These are phyloP conservation scores for Shargacucullia verbasci DNA, from an alignment of 2,888 invertebrate species.

Conservation along the genomic window DNA sequence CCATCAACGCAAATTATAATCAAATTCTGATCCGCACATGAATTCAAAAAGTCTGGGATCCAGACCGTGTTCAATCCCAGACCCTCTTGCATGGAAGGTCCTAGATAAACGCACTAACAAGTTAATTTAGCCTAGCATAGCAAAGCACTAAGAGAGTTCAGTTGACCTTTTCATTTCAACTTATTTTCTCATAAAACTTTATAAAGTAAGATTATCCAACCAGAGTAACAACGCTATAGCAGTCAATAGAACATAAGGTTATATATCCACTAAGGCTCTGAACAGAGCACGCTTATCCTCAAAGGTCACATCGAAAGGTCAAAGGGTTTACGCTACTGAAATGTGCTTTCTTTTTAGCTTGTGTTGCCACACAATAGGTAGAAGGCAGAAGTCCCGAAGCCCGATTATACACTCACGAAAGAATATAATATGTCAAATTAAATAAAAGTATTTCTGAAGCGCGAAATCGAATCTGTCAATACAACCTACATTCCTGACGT, in stretches of 20 bases:
- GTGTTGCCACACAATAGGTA: not conserved
- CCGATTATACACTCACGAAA: not conserved
- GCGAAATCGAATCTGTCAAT: too few species aligned
- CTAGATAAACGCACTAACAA: too few species aligned
- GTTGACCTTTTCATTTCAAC: slow-evolving; percentile 18
- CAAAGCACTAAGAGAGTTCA: too few species aligned
- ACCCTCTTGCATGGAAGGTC: too few species aligned
- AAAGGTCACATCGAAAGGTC: slow-evolving; percentile 35
- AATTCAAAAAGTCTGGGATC: too few species aligned
- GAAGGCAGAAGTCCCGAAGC: not conserved
- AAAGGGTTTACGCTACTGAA: not conserved
- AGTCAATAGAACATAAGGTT: not conserved
- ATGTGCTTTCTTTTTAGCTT: slow-evolving; percentile 7
- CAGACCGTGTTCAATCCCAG: too few species aligned
- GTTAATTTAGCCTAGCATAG: too few species aligned
- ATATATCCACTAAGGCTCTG: not conserved
- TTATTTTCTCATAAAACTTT: not conserved
- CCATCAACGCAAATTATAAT: too few species aligned
- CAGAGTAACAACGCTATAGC: not conserved
- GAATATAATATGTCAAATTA: too few species aligned
- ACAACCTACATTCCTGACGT: too few species aligned
- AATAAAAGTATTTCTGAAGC: too few species aligned
- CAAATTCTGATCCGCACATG: too few species aligned
- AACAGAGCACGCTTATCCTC: not conserved
- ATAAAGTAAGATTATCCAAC: not conserved